A percentile compares a stretch with the other conserved stretches of the same genome.
Evolutionary conservation across 1,140 invertebrate species (phyloP).

Genomic region (Bombus superbus): DNA sequence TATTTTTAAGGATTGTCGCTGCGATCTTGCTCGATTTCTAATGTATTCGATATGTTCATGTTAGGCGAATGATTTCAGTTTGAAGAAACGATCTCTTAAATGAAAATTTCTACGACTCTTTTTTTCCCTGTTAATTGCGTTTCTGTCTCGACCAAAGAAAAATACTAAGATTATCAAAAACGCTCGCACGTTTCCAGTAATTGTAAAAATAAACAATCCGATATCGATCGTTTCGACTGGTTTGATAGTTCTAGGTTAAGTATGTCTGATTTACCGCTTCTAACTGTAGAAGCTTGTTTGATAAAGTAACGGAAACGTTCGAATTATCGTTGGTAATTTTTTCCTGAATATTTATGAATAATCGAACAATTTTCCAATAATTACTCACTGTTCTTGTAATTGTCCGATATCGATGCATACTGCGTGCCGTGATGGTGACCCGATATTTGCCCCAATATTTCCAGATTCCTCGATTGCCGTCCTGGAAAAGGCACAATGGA

Average conservation of each 20-base stretch:
- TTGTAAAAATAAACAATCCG: not conserved
- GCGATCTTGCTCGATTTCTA: not conserved
- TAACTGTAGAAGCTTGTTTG: too few species aligned
- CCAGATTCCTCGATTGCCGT: conserved; percentile 73
- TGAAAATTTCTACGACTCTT: too few species aligned
- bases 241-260: too few species aligned
- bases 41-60: not conserved
- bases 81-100: too few species aligned
- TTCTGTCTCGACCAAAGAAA: too few species aligned
- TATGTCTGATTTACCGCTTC: too few species aligned
- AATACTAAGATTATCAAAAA: not conserved
- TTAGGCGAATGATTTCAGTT: too few species aligned
- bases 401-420: conserved; percentile 60
- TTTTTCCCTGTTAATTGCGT: too few species aligned
- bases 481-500: conserved; percentile 61
- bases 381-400: conserved; percentile 69
- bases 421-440: conserved; percentile 70
- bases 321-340: not conserved
- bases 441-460: conserved; percentile 69
- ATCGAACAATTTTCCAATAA: not conserved
- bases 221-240: too few species aligned
- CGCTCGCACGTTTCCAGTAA: not conserved
- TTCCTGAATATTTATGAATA: not conserved
- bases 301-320: too few species aligned
- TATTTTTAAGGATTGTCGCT: not conserved